Evolutionary conservation across 2,113 vertebrate species (phyloP).

Genomic region (Phylloscopus trochiloides): DNA sequence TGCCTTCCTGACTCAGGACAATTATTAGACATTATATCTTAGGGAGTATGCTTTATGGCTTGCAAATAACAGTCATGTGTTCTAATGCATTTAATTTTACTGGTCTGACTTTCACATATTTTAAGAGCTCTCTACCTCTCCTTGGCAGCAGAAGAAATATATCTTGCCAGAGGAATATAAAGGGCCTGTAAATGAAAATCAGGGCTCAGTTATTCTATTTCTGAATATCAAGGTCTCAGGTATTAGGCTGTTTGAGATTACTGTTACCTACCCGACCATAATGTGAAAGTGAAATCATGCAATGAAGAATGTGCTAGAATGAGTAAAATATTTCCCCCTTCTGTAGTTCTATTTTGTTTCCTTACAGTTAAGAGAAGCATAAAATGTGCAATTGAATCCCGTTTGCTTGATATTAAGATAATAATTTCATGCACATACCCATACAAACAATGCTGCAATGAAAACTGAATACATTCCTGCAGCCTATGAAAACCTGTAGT

Average conservation of each 20-base stretch:
- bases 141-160: conserved; percentile 14
- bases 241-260: conserved; percentile 29
- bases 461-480: conserved; percentile 66
- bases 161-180: conserved; percentile 27
- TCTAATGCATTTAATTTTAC: conserved; percentile 60
- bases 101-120: conserved; percentile 28
- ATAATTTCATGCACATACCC: conserved; percentile 70
- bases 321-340: conserved; percentile 55
- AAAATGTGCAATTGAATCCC: conserved; percentile 64
- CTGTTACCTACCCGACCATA: conserved; percentile 52
- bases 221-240: background rate
- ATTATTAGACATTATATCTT: conserved; percentile 45
- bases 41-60: conserved; percentile 14
- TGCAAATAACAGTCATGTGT: conserved; percentile 46
- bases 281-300: conserved; percentile 64
- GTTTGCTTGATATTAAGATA: conserved; percentile 68
- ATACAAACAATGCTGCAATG: conserved; percentile 63
- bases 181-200: conserved; percentile 38
- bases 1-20: conserved; percentile 26
- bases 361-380: conserved; percentile 62
- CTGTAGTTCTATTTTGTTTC: conserved; percentile 42
- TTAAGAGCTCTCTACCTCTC: conserved; percentile 14
- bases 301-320: conserved; percentile 60
- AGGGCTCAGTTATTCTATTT: conserved; percentile 17
- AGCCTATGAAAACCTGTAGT: conserved; percentile 54